Evolutionary conservation across 2,888 invertebrate species (phyloP), one percentile per base, ranked within the genome.

Genomic region (Diplolepis rosae): DNA sequence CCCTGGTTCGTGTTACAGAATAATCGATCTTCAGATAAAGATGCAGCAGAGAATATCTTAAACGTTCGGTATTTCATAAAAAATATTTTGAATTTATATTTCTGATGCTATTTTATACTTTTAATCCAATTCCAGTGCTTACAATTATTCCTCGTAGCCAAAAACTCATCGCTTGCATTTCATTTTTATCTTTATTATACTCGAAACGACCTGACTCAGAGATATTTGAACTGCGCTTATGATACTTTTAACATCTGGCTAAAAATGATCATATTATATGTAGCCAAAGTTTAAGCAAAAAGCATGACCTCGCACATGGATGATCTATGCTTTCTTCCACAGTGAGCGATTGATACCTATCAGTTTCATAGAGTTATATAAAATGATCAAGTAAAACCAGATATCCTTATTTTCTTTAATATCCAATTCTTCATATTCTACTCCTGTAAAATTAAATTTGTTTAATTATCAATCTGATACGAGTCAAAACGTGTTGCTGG

Each of bases 161-260:
- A n/a, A n/a, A n/a, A n/a, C n/a, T n/a, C n/a, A n/a, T n/a, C n/a
- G n/a, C n/a, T n/a, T n/a, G n/a, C n/a, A n/a, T n/a, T n/a, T 18
- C 9, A 45, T 45, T 48, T 48, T 9, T 48, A 7, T 48, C 4
- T 15, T 18, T 18, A 7, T 45, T 18, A 7, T 45, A 39, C 18
- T 61, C 5, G 24, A 61, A 61, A 61, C 3, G 2, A 30, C 35
- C 22, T 61, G 56, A 39, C 24, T 39, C 61, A 39, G 61, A 35
- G 39, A 61, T 61, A 61, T 61, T 61, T 61, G 61, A 61, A 61
- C 39, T 24, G 24, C 39, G n/a, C 39, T 39, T 30, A 32, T 54
- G 54, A 22, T 24, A 39, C n/a, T 61, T 61, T 61, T 35, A 39
- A n/a, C 24, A 39, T 39, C 54, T 39, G 39, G 15, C n/a, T 39